These are phyloP conservation scores for Lepisosteus osseus DNA, from an alignment of 2,113 vertebrate genomes.

Conservation along the genomic window DNA sequence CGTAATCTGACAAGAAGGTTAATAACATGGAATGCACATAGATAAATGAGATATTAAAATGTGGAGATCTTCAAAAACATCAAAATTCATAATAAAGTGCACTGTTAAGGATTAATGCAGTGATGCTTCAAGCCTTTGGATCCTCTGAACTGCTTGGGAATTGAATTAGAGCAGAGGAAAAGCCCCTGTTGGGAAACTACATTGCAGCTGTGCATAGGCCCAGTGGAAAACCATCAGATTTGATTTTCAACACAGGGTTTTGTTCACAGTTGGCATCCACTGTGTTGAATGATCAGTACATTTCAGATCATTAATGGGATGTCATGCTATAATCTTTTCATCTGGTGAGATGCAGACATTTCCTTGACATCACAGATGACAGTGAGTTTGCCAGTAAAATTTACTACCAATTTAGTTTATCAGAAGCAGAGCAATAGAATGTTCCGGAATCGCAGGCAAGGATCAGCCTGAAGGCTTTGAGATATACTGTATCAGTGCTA, in stretches of 20 bases:
- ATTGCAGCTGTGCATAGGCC: too few species aligned
- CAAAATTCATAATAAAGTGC: too few species aligned
- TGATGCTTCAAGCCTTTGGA: too few species aligned
- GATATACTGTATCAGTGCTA: constrained; percentile 27
- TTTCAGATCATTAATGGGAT: constrained; percentile 3
- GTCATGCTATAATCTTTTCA: constrained; percentile 2
- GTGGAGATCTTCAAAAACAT: too few species aligned
- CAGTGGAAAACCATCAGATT: too few species aligned
- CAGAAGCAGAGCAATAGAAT: neutral
- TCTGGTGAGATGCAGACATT: neutral
- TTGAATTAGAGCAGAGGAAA: too few species aligned
- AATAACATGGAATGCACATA: too few species aligned
- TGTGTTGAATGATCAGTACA: neutral
- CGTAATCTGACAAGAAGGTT: too few species aligned
- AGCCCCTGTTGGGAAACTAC: too few species aligned
- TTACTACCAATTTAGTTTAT: constrained; percentile 4
- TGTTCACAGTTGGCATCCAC: neutral
- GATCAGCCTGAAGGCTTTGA: constrained; percentile 1
- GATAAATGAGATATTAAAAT: too few species aligned
- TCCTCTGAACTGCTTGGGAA: too few species aligned
- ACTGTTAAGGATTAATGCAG: too few species aligned
- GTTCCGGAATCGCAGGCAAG: neutral
- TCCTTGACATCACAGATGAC: neutral
- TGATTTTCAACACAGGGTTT: neutral
- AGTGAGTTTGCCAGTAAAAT: neutral